Evolutionary conservation across 2,888 invertebrate genomes (phyloP), one percentile per base, ranked within the genome.

Genomic region (Macrosoma leucophasiata): DNA sequence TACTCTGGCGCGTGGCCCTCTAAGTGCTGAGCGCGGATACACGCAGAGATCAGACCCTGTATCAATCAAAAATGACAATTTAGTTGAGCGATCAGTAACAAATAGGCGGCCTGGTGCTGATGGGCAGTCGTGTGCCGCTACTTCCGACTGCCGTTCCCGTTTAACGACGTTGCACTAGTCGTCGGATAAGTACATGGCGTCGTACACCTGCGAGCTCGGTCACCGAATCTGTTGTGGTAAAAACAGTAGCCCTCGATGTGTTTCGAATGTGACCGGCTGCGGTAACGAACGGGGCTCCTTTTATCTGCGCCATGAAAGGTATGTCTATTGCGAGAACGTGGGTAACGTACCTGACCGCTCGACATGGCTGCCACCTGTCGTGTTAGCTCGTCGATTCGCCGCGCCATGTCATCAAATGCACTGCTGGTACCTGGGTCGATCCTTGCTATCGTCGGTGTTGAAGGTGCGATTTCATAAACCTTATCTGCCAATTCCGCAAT

Each of bases 41-140:
- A 48, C 45, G 26, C 50, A 46, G 8, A 33, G 14, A 30, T 29
- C 35, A 3, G 26, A 26, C n/a, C 29, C 44, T 2, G 47, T 47
- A 20, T 43, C 44, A 6, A 42, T 29, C 1, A 52, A 27, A 32
- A 44, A 49, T 28, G 23, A 28, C 23, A 28, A 33, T 33, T 50
- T 48, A 3, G 49, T 29, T 2, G 10, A 12, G 0, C 23, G 33
- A 29, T 55, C 52, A 3, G 33, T 38, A 8, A 53, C 31, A 29
- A 50, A 52, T 13, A 52, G 31, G 13, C 50, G 46, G 49, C 52
- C 43, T 29, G 50, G 8, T 12, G 32, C 2, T 3, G 15, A 7
- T 1, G 24, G 36, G 41, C 43, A 47, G 43, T 43, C 47, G 34
- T 36, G 29, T 17, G 43, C 41, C 41, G 41, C 43, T 36, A 41